Percentiles rank a stretch among this genome's conserved stretches.
Evolutionary conservation across 2,888 invertebrate genomes (phyloP).

Genomic region (Camponotus fellah): DNA sequence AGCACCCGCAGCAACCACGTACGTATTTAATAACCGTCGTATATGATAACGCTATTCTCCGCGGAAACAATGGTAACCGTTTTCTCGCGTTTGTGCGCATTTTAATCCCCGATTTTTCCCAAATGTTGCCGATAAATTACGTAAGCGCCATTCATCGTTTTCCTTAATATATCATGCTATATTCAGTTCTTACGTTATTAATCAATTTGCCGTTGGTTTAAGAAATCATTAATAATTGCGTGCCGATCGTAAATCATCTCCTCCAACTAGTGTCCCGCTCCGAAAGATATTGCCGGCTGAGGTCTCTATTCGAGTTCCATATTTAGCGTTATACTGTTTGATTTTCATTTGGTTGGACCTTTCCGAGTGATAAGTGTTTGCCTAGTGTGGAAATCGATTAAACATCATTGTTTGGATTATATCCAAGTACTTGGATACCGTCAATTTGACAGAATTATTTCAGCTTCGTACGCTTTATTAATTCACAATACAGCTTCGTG

Average conservation of each 20-base stretch:
- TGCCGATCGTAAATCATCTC: slow-evolving; percentile 24
- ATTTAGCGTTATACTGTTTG: slow-evolving; percentile 5
- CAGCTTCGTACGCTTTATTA: not conserved
- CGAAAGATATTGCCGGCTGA: not conserved
- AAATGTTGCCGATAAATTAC: not conserved
- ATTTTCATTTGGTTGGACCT: slow-evolving; percentile 19
- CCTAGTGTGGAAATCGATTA: slow-evolving; percentile 10
- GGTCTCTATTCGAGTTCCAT: not conserved
- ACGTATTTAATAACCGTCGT: slow-evolving; percentile 34
- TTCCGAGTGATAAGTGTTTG: slow-evolving; percentile 23
- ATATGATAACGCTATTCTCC: slow-evolving; percentile 37
- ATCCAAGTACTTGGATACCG: not conserved
- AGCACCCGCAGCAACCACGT: slow-evolving; percentile 14
- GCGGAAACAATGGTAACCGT: slow-evolving; percentile 18
- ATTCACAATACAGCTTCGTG: not conserved
- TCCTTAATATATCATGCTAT: slow-evolving; percentile 35
- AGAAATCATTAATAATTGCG: slow-evolving; percentile 43
- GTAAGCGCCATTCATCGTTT: slow-evolving; percentile 10
- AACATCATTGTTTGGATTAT: not conserved
- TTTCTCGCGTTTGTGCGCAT: slow-evolving; percentile 3
- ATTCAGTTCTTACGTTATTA: slow-evolving; percentile 12
- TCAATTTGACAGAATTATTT: not conserved
- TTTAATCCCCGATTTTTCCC: slow-evolving; percentile 15
- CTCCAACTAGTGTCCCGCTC: not conserved
- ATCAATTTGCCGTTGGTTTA: slow-evolving; percentile 11